Base-by-base conservation (phyloP, 2,888 invertebrate genomes). In the Macroteleia sp. region DNA sequence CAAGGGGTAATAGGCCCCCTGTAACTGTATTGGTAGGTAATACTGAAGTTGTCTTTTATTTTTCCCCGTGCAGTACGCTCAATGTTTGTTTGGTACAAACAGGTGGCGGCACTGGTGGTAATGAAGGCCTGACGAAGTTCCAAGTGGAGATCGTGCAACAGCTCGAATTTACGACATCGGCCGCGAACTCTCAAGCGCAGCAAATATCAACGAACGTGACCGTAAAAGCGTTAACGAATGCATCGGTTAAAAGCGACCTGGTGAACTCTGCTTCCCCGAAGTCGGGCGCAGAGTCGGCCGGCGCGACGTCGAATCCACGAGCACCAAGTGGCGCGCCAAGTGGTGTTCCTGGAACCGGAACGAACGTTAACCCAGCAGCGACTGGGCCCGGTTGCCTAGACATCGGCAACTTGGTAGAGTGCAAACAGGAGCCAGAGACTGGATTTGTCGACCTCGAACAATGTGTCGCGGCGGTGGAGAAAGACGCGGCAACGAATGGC, bases 101-200 rank as follows among this genome's bases (percentile, higher is more conserved):
- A 54, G 87, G 88, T 46, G 84, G 85, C 8, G 85, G 87, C 9
- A 81, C 81, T 36, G 81, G 84, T 90, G 84, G 83, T 0, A 90
- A 88, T 78, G 91, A 91, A 64, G 89, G 89, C 0, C 82, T 91
- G 1, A 94, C 95, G 78, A 97, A 97, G 91, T 97, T 97, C 92
- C 97, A 97, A 3, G 97, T 97, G 77, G 97, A 97, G 92, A 97
- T 97, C 85, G 97, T 97, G 17, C 97, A 97, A 91, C 97, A 97
- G 91, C 92, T 97, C 61, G 97, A 97, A 91, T 97, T 97, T 90
- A 97, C 97, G 79, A 96, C 96, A 39, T 96, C 96, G 46, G 96
- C 96, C 57, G 96, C 96, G 46, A 97, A 96, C 89, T 96, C 96
- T 5, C 96, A 96, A 89, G 96, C 97, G 57, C 97, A 97, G 89